These are phyloP conservation scores for Drosophila quinaria DNA, from an alignment of 2,888 invertebrate genomes.

Conservation along the genomic window DNA sequence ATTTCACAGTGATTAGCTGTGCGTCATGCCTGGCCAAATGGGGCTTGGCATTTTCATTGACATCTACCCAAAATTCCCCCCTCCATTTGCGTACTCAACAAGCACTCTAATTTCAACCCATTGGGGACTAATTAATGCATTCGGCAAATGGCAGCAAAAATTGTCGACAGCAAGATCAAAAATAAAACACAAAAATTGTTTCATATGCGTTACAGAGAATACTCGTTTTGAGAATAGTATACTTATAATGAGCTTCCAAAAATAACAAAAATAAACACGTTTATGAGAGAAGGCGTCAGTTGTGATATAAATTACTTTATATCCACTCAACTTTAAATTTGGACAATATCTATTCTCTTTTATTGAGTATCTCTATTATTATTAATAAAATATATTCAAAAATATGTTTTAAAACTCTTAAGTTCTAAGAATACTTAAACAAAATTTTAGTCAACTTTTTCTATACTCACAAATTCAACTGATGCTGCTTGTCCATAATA, in stretches of 20 bases:
- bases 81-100: background rate
- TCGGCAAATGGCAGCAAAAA: slow-evolving; percentile 33
- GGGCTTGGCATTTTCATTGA: slow-evolving; percentile 35
- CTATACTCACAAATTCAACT: too few species aligned
- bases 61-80: slow-evolving; percentile 12
- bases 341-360: too few species aligned
- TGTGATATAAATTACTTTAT: background rate
- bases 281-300: background rate
- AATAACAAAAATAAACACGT: background rate
- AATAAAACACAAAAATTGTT: slow-evolving; percentile 1
- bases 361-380: too few species aligned
- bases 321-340: too few species aligned
- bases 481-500: background rate
- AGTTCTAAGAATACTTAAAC: too few species aligned
- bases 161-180: slow-evolving; percentile 8
- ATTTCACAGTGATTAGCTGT: slow-evolving; percentile 78
- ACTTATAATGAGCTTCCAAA: slow-evolving; percentile 18
- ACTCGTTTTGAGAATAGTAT: slow-evolving; percentile 1
- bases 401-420: too few species aligned
- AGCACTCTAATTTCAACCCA: slow-evolving; percentile 4
- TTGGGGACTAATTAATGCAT: slow-evolving; percentile 48
- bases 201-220: slow-evolving; percentile 3
- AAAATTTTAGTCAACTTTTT: too few species aligned
- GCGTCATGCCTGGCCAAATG: slow-evolving; percentile 65
- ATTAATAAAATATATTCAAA: too few species aligned